phyloP scores from a whole-genome alignment of 2,888 invertebrate genomes.

The Oxystoma pomonae region DNA sequence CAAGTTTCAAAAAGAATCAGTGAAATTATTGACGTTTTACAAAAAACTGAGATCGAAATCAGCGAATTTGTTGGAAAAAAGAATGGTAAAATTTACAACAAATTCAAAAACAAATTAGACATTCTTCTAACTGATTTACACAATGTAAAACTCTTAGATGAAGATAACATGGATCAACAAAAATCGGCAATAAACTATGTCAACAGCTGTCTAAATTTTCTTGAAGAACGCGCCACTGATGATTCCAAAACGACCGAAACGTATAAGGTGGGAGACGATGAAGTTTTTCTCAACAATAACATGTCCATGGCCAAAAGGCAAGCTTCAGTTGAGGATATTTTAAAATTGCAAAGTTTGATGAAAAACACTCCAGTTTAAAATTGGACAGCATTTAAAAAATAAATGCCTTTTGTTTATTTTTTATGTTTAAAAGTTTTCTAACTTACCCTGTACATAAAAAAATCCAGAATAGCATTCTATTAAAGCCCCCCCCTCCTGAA shows the following conservation, averaged over 20 bases:
- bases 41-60: slow-evolving; percentile 28
- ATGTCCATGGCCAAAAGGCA: slow-evolving; percentile 6
- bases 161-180: slow-evolving; percentile 26
- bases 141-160: slow-evolving; percentile 24
- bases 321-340: slow-evolving; percentile 15
- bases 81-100: slow-evolving; percentile 30
- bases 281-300: slow-evolving; percentile 25
- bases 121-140: slow-evolving; percentile 21
- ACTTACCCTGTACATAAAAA: too few species aligned
- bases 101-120: slow-evolving; percentile 25
- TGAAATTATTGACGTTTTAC: slow-evolving; percentile 23
- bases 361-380: slow-evolving; percentile 26
- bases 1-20: slow-evolving; percentile 19
- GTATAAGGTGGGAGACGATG: slow-evolving; percentile 20
- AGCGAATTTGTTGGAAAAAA: slow-evolving; percentile 23
- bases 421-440: too few species aligned
- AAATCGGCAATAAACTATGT: slow-evolving; percentile 28
- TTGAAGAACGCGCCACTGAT: slow-evolving; percentile 30
- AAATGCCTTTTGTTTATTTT: too few species aligned
- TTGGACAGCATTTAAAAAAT: background rate
- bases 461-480: too few species aligned
- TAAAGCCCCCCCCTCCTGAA: too few species aligned
- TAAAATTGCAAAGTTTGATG: slow-evolving; percentile 20
- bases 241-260: slow-evolving; percentile 1
- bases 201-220: slow-evolving; percentile 29